Evolutionary conservation across 2,797 vertebrate genomes (phyloP).

Genomic region (Micropoecilia bifurca): DNA sequence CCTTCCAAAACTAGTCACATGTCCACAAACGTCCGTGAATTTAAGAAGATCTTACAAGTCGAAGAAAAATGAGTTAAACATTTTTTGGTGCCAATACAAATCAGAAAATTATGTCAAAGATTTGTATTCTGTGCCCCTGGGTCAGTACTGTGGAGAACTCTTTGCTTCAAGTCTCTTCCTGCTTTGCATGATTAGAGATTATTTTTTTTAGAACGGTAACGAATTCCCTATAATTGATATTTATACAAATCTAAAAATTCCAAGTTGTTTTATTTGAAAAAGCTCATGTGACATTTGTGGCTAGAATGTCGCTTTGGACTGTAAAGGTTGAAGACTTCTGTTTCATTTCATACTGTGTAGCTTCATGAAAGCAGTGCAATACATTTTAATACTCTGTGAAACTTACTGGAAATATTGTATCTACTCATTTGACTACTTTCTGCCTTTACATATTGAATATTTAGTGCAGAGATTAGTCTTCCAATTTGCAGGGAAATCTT

Average conservation of each 20-base stretch:
- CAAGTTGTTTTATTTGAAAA: background rate
- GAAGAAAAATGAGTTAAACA: background rate
- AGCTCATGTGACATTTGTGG: background rate
- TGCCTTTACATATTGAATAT: constrained; percentile 38
- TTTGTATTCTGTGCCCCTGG: no score
- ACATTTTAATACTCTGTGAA: background rate
- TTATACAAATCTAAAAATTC: background rate
- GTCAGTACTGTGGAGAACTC: no score
- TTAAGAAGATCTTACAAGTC: background rate
- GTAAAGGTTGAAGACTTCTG: background rate
- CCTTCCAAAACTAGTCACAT: background rate
- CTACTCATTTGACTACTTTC: background rate
- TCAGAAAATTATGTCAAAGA: no score
- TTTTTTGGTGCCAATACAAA: background rate
- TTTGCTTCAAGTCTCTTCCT: background rate
- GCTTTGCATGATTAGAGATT: background rate
- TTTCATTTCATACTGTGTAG: background rate
- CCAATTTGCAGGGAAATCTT: constrained; percentile 12
- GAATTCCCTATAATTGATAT: background rate
- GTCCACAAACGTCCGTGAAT: background rate
- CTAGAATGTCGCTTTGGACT: background rate
- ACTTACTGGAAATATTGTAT: background rate
- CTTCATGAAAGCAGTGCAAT: background rate
- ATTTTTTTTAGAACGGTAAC: background rate
- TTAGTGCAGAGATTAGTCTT: constrained; percentile 11